Evolutionary conservation across 2,113 vertebrate genomes (phyloP).

Genomic region (Ictalurus furcatus): DNA sequence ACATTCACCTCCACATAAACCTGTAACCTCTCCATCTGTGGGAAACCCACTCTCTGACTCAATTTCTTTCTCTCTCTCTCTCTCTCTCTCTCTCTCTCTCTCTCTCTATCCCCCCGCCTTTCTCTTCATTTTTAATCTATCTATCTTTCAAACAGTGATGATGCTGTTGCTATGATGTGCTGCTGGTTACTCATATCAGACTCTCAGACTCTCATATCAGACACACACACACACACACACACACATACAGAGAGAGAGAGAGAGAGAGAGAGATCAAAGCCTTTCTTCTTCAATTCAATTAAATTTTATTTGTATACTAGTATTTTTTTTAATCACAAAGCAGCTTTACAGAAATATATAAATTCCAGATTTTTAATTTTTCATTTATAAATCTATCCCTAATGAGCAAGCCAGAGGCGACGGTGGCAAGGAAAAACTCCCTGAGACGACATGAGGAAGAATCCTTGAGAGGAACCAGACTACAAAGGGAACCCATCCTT

Average conservation of each 20-base stretch:
- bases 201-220: not conserved
- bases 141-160: not conserved
- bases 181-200: not conserved
- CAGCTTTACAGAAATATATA: too few relatives aligned
- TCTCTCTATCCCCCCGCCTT: not conserved
- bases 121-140: not conserved
- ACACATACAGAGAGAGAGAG: not conserved
- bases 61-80: not conserved
- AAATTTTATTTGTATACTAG: too few relatives aligned
- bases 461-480: too few relatives aligned
- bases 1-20: not conserved
- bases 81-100: slow-evolving; percentile 1
- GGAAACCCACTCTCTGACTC: not conserved
- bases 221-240: not conserved
- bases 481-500: too few relatives aligned
- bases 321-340: too few relatives aligned
- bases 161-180: not conserved
- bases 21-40: not conserved
- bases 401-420: too few relatives aligned
- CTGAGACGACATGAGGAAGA: too few relatives aligned
- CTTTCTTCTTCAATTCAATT: not conserved
- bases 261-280: not conserved
- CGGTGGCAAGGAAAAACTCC: too few relatives aligned
- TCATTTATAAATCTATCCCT: too few relatives aligned
- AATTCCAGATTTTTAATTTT: too few relatives aligned